Base-by-base conservation (phyloP, 35 echinoderm and acorn worm species). In the Ptychodera flava region DNA sequence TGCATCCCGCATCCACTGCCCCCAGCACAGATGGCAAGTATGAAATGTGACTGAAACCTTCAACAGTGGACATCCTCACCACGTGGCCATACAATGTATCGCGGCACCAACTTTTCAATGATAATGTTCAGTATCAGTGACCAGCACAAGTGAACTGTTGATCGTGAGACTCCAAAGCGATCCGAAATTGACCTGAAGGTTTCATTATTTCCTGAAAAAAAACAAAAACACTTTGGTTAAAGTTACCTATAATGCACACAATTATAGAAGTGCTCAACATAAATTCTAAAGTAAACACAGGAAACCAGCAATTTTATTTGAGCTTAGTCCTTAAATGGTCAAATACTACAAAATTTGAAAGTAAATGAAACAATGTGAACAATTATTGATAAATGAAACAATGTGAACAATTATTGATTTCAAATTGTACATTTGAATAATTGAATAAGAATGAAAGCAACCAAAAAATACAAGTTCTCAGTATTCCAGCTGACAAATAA, bases 1-100 rank as follows among this genome's bases (percentile, higher is more conserved):
- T 89, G 88, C 15, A 31, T 83, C 1, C 81, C 88, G n/a, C n/a
- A 77, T 83, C 88, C 27, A 90, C 88, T 76, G 88, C 88, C 77
- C 52, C 88, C 64, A 64, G 45, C 45, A 64, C 45, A 64, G 45
- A 64, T 64, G 45, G 45, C 45, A 64, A 64, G 45, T 64, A 64
- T 64, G 45, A 64, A 12, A 64, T 64, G 45, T 64, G 45, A 64
- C 45, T 64, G 22, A 64, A 64, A 12, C 6, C 45, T 12, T 64
- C 45, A 64, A 64, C 22, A 64, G 45, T 64, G 22, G 6, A 64
- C 45, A 64, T 64, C 45, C 45, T 12, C 45, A 64, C 45, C 45
- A n/a, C n/a, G n/a, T n/a, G n/a, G n/a, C n/a, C n/a, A 64, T 64
- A 64, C 45, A 64, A 64, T 64, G 22, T 64, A 64, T 22, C 45